Base-by-base conservation (phyloP, 2,888 invertebrate genomes). In the Apodemia hepburni region DNA sequence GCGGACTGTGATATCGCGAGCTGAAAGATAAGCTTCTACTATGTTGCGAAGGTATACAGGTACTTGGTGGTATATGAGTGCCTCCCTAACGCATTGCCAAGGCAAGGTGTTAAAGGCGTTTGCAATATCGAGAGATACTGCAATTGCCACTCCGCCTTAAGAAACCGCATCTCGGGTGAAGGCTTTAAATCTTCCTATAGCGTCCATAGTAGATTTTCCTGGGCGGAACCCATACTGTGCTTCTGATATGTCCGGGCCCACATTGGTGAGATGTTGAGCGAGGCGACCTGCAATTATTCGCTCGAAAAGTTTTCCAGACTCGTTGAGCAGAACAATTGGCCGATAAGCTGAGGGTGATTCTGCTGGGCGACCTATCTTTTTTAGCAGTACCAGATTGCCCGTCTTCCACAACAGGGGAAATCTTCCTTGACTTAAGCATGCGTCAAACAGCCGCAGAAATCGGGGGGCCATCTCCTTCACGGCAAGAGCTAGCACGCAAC, bases 401-500 rank as follows among this genome's bases (percentile, higher is more conserved):
- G 22, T 49, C 47, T 54, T 61, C 62, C 62, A 62, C 12, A n/a
- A 5, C 8, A 3, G 2, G n/a, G 62, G 62, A 27, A 62, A 45
- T 2, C 29, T 29, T 33, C 58, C 33, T 22, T 58, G 58, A 7
- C 22, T 12, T 11, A 62, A 27, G 18, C 62, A 62, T n/a, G 18
- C 27, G 5, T n/a, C 27, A 4, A 59, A 29, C n/a, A 62, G n/a
- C 7, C 11, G n/a, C 8, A 57, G 4, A 22, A 62, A n/a, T 12
- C 18, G 47, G 35, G 45, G 54, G n/a, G n/a, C 60, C 29, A 62
- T 42, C n/a, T 49, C 38, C 3, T 35, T 27, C 51, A 59, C 17
- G 0, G 63, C 54, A 3, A 63, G 27, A 17, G 17, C 59, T 33
- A 58, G 27, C 17, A 27, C 58, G 9, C 45, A 29, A 2, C 61